These are phyloP conservation scores for Tridacna gigas DNA, from an alignment of 2,888 invertebrate genomes.

Conservation along the genomic window DNA sequence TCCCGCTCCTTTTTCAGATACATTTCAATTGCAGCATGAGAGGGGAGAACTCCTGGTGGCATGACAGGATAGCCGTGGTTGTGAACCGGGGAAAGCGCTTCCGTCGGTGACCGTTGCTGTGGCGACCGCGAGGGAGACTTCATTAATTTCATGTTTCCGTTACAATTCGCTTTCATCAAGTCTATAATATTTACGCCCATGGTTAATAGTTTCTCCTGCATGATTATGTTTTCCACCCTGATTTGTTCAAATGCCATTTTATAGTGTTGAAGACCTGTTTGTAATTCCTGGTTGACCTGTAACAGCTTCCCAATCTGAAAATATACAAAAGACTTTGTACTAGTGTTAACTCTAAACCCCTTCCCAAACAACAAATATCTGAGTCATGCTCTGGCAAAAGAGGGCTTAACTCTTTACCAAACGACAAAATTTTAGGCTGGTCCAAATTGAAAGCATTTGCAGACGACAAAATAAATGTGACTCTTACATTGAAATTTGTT, in stretches of 20 bases:
- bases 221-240: slow-evolving; percentile 71
- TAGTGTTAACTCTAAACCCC: neutral
- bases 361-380: neutral
- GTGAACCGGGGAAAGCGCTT: slow-evolving; percentile 42
- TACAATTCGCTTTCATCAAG: slow-evolving; percentile 66
- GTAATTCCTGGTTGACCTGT: slow-evolving; percentile 72
- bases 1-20: slow-evolving; percentile 61
- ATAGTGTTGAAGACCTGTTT: slow-evolving; percentile 71
- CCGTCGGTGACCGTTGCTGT: slow-evolving; percentile 56
- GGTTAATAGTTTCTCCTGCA: slow-evolving; percentile 74
- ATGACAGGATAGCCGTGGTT: slow-evolving; percentile 30
- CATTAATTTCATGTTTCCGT: slow-evolving; percentile 53
- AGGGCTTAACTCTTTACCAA: too few species aligned
- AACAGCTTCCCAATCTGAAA: slow-evolving; percentile 68
- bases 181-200: slow-evolving; percentile 70
- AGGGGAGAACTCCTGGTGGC: slow-evolving; percentile 35
- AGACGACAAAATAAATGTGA: too few species aligned
- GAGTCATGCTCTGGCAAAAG: too few species aligned
- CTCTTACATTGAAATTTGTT: too few species aligned
- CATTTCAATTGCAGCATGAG: slow-evolving; percentile 41
- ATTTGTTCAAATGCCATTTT: slow-evolving; percentile 76
- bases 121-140: slow-evolving; percentile 55
- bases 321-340: neutral
- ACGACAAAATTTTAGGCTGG: too few species aligned
- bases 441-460: too few species aligned